A percentile compares a stretch with the other conserved stretches of the same genome.
These are phyloP conservation scores for Notodonta ziczac DNA, from an alignment of 2,888 invertebrate species.

Conservation along the genomic window DNA sequence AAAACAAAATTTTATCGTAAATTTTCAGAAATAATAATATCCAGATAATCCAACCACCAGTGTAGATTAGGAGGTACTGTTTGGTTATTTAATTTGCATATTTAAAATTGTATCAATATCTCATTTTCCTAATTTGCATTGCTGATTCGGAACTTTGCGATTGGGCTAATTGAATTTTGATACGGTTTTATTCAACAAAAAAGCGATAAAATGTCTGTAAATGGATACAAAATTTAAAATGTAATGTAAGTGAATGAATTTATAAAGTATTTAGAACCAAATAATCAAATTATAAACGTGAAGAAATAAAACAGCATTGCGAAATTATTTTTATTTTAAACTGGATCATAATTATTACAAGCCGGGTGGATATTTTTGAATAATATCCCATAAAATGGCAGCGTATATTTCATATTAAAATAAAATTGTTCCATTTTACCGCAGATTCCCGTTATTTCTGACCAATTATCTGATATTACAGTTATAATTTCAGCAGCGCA, in stretches of 20 bases:
- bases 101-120: constrained; percentile 53
- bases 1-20: too few relatives aligned
- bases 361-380: not conserved
- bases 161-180: constrained; percentile 52
- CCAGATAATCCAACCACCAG: not conserved
- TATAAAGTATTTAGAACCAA: too few relatives aligned
- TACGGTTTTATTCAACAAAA: constrained; percentile 29
- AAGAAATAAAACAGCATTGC: too few relatives aligned
- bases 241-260: too few relatives aligned
- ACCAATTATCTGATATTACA: not conserved
- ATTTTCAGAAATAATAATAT: not conserved
- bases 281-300: too few relatives aligned
- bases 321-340: too few relatives aligned
- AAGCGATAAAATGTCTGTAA: too few relatives aligned
- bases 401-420: not conserved
- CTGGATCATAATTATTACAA: too few relatives aligned
- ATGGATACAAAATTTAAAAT: too few relatives aligned
- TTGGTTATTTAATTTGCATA: constrained; percentile 31
- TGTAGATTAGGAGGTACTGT: constrained; percentile 14
- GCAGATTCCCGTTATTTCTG: not conserved
- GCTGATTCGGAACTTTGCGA: constrained; percentile 51
- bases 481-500: not conserved
- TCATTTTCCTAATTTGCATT: constrained; percentile 56
- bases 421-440: not conserved
- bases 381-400: constrained; percentile 2